Percentiles rank a stretch among this genome's conserved stretches.
Evolutionary conservation across 2,888 invertebrate species (phyloP).

Genomic region (Smittia sp.): DNA sequence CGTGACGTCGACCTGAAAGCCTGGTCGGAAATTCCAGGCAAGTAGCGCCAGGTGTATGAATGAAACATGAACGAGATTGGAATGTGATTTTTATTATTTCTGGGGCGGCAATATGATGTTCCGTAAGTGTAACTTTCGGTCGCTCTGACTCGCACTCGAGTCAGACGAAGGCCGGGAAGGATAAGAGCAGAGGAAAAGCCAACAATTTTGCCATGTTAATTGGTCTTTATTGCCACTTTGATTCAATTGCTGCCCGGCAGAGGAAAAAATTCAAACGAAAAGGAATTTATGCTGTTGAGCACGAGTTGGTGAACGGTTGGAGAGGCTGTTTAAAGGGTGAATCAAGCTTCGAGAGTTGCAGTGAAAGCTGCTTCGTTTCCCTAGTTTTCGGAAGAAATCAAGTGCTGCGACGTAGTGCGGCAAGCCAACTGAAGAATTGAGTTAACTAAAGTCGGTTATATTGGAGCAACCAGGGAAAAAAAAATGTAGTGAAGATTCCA

Average conservation of each 20-base stretch:
- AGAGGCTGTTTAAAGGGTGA: too few relatives aligned
- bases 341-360: too few relatives aligned
- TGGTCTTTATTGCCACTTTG: constrained; percentile 34
- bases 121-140: too few relatives aligned
- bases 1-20: constrained; percentile 73
- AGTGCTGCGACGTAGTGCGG: too few relatives aligned
- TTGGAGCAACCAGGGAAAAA: neutral
- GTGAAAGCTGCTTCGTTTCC: too few relatives aligned
- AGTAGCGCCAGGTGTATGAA: too few relatives aligned
- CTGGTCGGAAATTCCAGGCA: constrained; percentile 74
- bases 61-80: too few relatives aligned
- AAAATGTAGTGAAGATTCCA: neutral
- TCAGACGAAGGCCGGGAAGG: neutral
- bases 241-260: constrained; percentile 23
- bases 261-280: neutral
- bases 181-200: neutral
- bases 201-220: constrained; percentile 27
- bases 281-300: too few relatives aligned
- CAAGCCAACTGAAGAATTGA: neutral
- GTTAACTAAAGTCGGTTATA: constrained; percentile 26
- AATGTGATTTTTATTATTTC: too few relatives aligned
- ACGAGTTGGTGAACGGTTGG: too few relatives aligned
- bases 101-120: neutral
- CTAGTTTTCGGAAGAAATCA: too few relatives aligned
- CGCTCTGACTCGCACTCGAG: too few relatives aligned